Percentiles rank a stretch among this genome's conserved stretches.
Conservation (phyloP, 2,113 vertebrate genomes). For the Coreoperca whiteheadi region DNA sequence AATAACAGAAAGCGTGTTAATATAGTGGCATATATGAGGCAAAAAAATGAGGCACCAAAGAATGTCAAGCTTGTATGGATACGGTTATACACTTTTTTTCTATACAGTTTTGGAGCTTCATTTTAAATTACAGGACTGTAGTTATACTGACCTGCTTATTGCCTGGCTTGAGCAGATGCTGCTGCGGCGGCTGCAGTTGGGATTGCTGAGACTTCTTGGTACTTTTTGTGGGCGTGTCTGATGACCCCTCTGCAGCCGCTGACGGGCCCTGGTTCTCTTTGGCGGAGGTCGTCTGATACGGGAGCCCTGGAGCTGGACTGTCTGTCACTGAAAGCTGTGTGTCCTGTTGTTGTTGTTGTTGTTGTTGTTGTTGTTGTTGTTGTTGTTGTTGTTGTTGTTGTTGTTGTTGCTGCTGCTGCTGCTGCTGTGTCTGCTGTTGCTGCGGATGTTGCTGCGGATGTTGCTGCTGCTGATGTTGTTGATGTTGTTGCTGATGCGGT, state of each 20-base stretch:
- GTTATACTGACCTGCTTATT: slow-evolving; percentile 81
- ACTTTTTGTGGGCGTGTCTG: slow-evolving; percentile 81
- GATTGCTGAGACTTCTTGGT: slow-evolving; percentile 77
- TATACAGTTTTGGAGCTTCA: background rate
- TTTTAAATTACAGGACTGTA: background rate
- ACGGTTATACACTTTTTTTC: background rate
- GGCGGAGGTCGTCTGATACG: slow-evolving; percentile 84
- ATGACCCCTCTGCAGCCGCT: slow-evolving; percentile 65
- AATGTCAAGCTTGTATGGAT: background rate
- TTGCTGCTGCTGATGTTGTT: slow-evolving; percentile 25
- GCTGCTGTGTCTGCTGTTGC: background rate
- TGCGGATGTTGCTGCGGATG: slow-evolving; percentile 47
- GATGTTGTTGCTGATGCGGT: slow-evolving; percentile 16
- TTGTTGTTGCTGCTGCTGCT: slow-evolving; percentile 7
- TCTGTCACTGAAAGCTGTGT: slow-evolving; percentile 89
- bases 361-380: slow-evolving; percentile 18
- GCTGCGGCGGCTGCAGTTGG: slow-evolving; percentile 82
- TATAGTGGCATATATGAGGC: background rate
- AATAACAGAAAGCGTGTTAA: background rate
- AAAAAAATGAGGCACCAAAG: background rate
- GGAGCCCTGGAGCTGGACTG: slow-evolving; percentile 86
- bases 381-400: slow-evolving; percentile 71
- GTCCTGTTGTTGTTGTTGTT: slow-evolving; percentile 77
- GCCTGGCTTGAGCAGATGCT: slow-evolving; percentile 84
- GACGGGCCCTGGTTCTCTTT: slow-evolving; percentile 77